phyloP scores from a whole-genome alignment of 2,113 vertebrate species.

The Talpa occidentalis region DNA sequence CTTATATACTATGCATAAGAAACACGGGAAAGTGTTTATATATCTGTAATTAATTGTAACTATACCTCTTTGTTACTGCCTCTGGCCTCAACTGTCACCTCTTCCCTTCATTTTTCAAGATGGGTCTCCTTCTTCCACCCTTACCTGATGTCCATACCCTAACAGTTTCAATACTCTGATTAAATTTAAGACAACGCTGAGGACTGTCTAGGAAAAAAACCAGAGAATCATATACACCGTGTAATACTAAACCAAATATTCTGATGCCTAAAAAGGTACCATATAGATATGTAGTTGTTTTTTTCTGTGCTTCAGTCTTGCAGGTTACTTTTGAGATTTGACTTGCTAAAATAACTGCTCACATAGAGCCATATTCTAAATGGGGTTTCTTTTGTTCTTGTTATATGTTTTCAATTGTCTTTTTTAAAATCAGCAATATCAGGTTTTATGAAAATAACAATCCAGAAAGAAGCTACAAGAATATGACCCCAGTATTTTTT shows the following conservation, averaged over 20 bases:
- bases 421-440: conserved; percentile 8
- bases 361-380: conserved; percentile 44
- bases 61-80: not conserved
- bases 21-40: not conserved
- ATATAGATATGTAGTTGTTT: not conserved
- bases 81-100: not conserved
- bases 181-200: conserved; percentile 59
- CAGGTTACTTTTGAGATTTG: conserved; percentile 21
- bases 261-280: conserved; percentile 19
- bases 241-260: conserved; percentile 44
- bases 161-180: conserved; percentile 11
- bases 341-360: conserved; percentile 38
- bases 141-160: not conserved
- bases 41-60: conserved; percentile 1
- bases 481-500: conserved; percentile 39
- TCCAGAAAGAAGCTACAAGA: conserved; percentile 54
- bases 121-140: conserved; percentile 21
- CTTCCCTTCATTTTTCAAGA: conserved; percentile 20
- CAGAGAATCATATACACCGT: not conserved
- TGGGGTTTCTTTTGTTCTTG: not conserved
- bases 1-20: not conserved
- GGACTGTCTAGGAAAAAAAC: not conserved
- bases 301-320: not conserved
- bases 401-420: not conserved
- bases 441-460: conserved; percentile 42